A percentile compares a stretch with the other conserved stretches of the same genome.
Conservation (phyloP, 2,888 invertebrate species). For the Oegoconia quadripuncta region DNA sequence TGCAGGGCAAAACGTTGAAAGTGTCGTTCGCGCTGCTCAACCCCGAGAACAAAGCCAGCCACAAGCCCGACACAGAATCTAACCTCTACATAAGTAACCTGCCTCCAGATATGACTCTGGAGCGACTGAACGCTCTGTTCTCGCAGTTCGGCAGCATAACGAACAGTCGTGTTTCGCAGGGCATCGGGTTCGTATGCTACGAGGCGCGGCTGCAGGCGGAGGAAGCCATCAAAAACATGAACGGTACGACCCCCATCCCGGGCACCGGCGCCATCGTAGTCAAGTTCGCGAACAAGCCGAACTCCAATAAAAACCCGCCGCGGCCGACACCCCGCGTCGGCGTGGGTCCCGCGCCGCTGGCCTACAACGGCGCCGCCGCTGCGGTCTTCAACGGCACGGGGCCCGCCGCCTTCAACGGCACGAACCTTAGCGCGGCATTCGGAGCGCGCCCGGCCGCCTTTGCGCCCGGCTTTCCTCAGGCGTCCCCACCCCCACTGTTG, state of each 20-base stretch:
- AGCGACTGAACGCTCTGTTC: constrained; percentile 67
- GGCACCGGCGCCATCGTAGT: constrained; percentile 68
- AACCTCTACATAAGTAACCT: constrained; percentile 76
- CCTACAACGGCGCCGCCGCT: constrained; percentile 63
- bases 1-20: constrained; percentile 76
- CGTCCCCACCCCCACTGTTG: constrained; percentile 68
- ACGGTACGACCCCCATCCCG: constrained; percentile 65
- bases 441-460: constrained; percentile 60
- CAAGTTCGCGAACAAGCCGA: constrained; percentile 74
- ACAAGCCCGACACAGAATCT: constrained; percentile 73
- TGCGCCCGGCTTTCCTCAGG: constrained; percentile 64
- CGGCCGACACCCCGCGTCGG: constrained; percentile 55
- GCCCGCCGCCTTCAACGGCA: constrained; percentile 61
- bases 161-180: constrained; percentile 73
- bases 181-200: constrained; percentile 74
- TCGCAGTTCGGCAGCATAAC: constrained; percentile 67
- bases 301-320: constrained; percentile 61
- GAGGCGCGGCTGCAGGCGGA: constrained; percentile 69
- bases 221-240: constrained; percentile 68
- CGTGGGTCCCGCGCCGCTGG: constrained; percentile 47
- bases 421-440: constrained; percentile 58
- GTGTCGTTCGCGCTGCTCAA: constrained; percentile 75
- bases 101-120: constrained; percentile 74
- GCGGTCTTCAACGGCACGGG: constrained; percentile 59
- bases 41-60: constrained; percentile 73